Base-by-base conservation (phyloP, 2,888 invertebrate species). In the Maniola hyperantus region DNA sequence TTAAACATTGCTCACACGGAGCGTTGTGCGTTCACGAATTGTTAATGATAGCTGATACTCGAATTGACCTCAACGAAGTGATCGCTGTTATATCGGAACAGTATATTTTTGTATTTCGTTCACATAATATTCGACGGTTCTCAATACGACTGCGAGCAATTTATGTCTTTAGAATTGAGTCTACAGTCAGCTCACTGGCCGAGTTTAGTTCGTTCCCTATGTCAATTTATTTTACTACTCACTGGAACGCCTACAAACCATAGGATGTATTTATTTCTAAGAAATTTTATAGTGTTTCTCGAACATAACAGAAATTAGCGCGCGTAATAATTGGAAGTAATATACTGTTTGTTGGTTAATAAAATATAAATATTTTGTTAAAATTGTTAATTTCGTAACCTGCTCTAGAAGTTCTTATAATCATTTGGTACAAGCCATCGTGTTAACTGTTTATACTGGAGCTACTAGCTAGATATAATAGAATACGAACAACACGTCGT, bases 141-240 rank as follows among this genome's bases (percentile, higher is more conserved):
- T 15, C 15, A 33, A 48, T 48, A 34, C 18, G 42, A 11, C 57
- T 15, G 34, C 48, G 48, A 8, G 18, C 33, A 58, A 48, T 34
- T 64, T 66, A 64, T 55, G 66, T 64, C 53, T 51, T 67, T 57
- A 57, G 60, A 66, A 71, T 72, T 48, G 57, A 65, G 34, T 59
- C 50, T 44, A 53, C 50, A 51, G 59, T 67, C 67, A 46, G 54
- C 63, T 65, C 54, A 57, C 58, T 65, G 58, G 65, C 57, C 60
- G 53, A 76, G 75, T 78, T 79, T 77, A 53, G 64, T 68, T 62
- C 59, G 62, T 64, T 66, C 79, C 77, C 73, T 80, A 80, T 81
- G 83, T 82, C 81, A 85, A 83, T 84, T 83, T 80, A 80, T 72
- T 73, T 74, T 72, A 84, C 79, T 80, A 78, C 78, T 82, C 79